Percentiles rank a stretch among this genome's conserved stretches.
phyloP scores from a whole-genome alignment of 2,113 vertebrate species.

The Trematomus loennbergii region DNA sequence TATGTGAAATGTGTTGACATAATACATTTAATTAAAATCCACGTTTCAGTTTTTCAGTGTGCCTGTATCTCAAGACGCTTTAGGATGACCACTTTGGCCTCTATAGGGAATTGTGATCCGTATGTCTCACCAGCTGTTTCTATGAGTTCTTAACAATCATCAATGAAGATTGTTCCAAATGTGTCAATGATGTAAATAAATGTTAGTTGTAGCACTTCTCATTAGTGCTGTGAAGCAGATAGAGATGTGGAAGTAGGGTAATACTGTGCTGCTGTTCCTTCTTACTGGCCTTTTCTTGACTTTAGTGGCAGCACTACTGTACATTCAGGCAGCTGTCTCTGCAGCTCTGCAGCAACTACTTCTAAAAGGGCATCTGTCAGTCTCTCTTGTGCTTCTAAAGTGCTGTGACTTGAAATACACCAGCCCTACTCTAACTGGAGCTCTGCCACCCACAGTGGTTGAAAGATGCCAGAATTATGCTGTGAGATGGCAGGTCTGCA shows the following conservation, averaged over 20 bases:
- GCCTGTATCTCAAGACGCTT: too few relatives aligned
- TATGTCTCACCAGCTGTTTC: too few relatives aligned
- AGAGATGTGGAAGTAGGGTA: not conserved
- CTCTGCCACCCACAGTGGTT: constrained; percentile 29
- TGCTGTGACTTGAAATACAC: constrained; percentile 34
- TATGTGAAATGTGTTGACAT: too few relatives aligned
- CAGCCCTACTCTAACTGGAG: constrained; percentile 36
- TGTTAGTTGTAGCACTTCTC: too few relatives aligned
- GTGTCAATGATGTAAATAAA: too few relatives aligned
- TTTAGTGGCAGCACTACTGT: constrained; percentile 13
- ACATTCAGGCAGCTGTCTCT: constrained; percentile 47
- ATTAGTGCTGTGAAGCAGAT: too few relatives aligned
- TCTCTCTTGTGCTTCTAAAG: constrained; percentile 52
- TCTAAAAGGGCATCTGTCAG: constrained; percentile 69
- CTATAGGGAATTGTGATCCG: too few relatives aligned
- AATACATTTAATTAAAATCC: too few relatives aligned
- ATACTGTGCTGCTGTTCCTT: not conserved
- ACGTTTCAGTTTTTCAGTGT: too few relatives aligned
- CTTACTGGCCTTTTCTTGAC: not conserved
- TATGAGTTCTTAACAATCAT: too few relatives aligned
- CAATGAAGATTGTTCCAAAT: too few relatives aligned
- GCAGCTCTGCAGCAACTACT: constrained; percentile 29
- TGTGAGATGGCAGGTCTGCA: constrained; percentile 2
- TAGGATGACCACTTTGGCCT: too few relatives aligned
- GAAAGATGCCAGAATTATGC: constrained; percentile 25